Conservation (phyloP, 2,113 vertebrate genomes). For the Xiphophorus couchianus region DNA sequence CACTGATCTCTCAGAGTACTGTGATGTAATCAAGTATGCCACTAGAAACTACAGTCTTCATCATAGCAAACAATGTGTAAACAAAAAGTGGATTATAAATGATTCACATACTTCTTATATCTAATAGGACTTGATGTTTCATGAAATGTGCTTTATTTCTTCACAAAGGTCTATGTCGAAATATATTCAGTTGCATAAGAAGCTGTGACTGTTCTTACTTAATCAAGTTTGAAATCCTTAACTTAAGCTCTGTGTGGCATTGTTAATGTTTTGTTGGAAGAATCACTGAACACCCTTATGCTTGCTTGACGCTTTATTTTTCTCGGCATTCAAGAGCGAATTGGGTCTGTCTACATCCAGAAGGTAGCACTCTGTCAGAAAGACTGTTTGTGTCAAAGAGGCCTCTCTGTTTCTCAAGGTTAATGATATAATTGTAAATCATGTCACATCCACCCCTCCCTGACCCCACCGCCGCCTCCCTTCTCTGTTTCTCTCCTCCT, state of each 20-base stretch:
- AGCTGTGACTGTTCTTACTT: not conserved
- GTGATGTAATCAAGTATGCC: no score
- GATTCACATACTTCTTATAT: no score
- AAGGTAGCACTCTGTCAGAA: constrained; percentile 46
- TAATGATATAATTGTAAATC: constrained; percentile 84
- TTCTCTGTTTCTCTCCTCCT: constrained; percentile 18
- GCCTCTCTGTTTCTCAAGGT: constrained; percentile 75
- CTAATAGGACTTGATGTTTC: no score
- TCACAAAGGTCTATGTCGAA: not conserved
- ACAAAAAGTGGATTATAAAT: no score
- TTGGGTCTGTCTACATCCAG: not conserved
- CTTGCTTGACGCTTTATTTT: constrained; percentile 2
- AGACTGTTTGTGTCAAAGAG: constrained; percentile 58
- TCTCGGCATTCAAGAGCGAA: constrained; percentile 3
- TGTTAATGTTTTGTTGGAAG: constrained; percentile 10
- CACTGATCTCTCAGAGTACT: no score
- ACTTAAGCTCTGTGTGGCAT: not conserved
- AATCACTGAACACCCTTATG: not conserved
- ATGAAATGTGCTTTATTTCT: no score
- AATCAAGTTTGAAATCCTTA: not conserved
- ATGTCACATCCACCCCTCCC: constrained; percentile 65
- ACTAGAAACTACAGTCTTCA: no score
- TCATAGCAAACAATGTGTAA: no score
- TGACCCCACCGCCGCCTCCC: not conserved
- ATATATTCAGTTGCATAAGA: not conserved